Evolutionary conservation across 2,113 vertebrate species (phyloP).

Genomic region (Serinus canaria): DNA sequence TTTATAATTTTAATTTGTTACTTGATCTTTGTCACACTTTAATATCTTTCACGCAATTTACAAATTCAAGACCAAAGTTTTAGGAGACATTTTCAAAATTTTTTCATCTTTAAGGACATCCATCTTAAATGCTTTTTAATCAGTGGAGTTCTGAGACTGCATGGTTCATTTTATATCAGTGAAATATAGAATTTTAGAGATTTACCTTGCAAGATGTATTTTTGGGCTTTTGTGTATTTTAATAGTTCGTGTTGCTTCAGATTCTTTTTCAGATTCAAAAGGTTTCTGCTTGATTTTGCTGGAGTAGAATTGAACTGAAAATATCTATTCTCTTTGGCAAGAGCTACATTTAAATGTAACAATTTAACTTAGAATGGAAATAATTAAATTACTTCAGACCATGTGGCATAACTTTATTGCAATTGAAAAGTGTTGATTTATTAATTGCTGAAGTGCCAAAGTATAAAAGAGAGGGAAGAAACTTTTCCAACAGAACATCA

Average conservation of each 20-base stretch:
- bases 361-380: not conserved
- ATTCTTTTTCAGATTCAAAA: not conserved
- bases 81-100: not conserved
- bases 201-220: not conserved
- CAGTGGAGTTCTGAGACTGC: not conserved
- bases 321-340: not conserved
- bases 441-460: not conserved
- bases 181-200: not conserved
- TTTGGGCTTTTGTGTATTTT: not conserved
- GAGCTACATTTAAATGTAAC: not conserved
- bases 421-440: not conserved
- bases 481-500: not conserved
- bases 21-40: accelerated
- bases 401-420: not conserved
- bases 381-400: not conserved
- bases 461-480: not conserved
- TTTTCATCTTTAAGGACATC: not conserved
- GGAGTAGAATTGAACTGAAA: not conserved
- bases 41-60: not conserved
- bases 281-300: not conserved
- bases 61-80: not conserved
- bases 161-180: not conserved
- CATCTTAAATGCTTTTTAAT: not conserved
- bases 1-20: not conserved
- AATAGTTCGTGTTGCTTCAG: not conserved